Evolutionary conservation across 2,888 invertebrate species (phyloP), one percentile per base, ranked within the genome.

Genomic region (Apodemia duryi): DNA sequence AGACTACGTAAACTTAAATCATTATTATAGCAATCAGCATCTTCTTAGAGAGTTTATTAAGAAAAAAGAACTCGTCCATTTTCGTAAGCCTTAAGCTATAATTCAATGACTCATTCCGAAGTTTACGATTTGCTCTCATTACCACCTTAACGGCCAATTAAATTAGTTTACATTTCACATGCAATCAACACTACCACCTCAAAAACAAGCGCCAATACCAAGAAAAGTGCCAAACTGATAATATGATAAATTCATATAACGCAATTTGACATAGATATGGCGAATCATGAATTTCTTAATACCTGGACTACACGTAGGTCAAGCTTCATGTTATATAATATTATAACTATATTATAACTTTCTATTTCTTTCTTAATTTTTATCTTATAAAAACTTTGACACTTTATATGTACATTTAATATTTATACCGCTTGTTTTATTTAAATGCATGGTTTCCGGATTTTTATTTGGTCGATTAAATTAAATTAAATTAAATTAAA

Each of bases 171-270:
- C 77, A 72, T 77, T 81, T 80, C 75, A 71, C 72, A 68, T 66
- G 76, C 77, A 84, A 84, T 85, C 84, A 82, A 78, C 86, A 84
- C 81, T 69, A 77, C 69, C 67, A 72, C 79, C 84, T 83, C 83
- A 85, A 82, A 76, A 73, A 65, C 69, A 74, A 77, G 69, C 65
- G 75, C 77, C 82, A 84, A 83, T 35, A 60, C 13, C 78, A 78
- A 71, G 65, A 70, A 71, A 71, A 69, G 74, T 80, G 77, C 21
- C 13, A 21, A 51, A 21, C 6, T 51, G 46, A 46, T 46, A 46
- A 46, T 51, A 21, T 51, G 49, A 51, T 69, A 69, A 73, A 75
- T 73, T 69, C 72, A 75, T 73, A 71, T 74, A 77, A 46, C 13
- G 46, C 13, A 75, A 78, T 11, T 54, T 54, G 29, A 28, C 54